Percentiles rank a stretch among this genome's conserved stretches.
phyloP scores from a whole-genome alignment of 2,797 vertebrate genomes.

The Onychomys leucogaster region DNA sequence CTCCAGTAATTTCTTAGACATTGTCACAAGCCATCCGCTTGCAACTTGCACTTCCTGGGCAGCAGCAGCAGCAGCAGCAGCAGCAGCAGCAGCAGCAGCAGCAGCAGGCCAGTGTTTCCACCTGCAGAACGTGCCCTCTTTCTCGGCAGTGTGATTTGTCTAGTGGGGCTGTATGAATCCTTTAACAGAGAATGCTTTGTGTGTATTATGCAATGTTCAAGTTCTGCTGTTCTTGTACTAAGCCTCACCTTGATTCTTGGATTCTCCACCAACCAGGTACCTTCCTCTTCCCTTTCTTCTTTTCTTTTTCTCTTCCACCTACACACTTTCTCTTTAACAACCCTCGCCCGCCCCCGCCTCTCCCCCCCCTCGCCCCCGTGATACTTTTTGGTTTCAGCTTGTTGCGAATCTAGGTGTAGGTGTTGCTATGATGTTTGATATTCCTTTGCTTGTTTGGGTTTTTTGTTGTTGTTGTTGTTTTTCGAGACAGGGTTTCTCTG shows the following conservation, averaged over 20 bases:
- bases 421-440: background rate
- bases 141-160: background rate
- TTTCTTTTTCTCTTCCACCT: background rate
- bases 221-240: background rate
- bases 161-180: constrained; percentile 1
- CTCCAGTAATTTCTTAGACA: background rate
- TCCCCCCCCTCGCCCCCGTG: background rate
- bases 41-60: background rate
- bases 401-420: background rate
- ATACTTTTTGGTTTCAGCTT: background rate
- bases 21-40: background rate
- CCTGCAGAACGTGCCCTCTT: constrained; percentile 36
- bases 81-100: background rate
- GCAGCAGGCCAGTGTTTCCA: constrained; percentile 38
- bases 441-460: background rate
- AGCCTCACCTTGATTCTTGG: background rate
- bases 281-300: background rate
- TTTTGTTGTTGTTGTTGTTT: too few relatives aligned
- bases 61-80: background rate
- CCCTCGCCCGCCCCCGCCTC: too few relatives aligned
- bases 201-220: background rate
- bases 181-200: background rate
- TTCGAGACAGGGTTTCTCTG: too few relatives aligned
- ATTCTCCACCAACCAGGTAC: background rate
- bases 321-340: background rate